Evolutionary conservation across 2,797 vertebrate genomes (phyloP), one percentile per base, ranked within the genome.

Genomic region (Esox masquinongy): DNA sequence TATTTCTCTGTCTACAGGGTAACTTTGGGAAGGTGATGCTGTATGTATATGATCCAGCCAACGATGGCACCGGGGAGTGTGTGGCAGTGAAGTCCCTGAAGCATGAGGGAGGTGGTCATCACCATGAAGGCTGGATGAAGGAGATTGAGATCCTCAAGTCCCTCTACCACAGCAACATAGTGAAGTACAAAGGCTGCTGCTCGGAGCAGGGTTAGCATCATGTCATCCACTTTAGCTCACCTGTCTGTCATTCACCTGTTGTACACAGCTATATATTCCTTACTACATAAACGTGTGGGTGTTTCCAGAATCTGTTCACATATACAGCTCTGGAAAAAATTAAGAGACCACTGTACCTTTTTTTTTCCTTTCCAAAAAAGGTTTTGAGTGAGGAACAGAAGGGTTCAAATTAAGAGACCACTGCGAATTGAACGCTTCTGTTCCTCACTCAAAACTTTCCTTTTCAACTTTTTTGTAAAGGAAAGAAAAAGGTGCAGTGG

Each of bases 111-210:
- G 86, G 90, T 5, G 88, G 86, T 0, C 91, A 94, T 69, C 92
- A 95, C 1, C 86, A 90, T 14, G 87, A 91, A 0, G 90, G 93
- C 81, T 99, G 97, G 97, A 93, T 91, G 73, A 95, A 95, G 76
- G 97, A 99, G 83, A 98, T 99, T 1, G 89, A 95, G 61, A 98
- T 97, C 89, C 88, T 99, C 16, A 97, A 95, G 84, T 95, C 94
- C 0, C 94, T 99, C 1, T 92, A 96, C 81, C 97, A 99, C 59
- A 86, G 77, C n/a, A 97, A 99, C 88, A 97, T 99, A 0, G 96
- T 99, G 84, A 97, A 96, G 84, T 99, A 99, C 91, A 98, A 96
- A 75, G 97, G 97, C 17, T 96, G 96, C 82, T 98, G 97, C 71
- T 94, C 94, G 19, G 96, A 98, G 84, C 89, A 94, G 83, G 96